A percentile compares a stretch with the other conserved stretches of the same genome.
These are phyloP conservation scores for Pachyramphus minor DNA, from an alignment of 2,113 vertebrate species.

Conservation along the genomic window DNA sequence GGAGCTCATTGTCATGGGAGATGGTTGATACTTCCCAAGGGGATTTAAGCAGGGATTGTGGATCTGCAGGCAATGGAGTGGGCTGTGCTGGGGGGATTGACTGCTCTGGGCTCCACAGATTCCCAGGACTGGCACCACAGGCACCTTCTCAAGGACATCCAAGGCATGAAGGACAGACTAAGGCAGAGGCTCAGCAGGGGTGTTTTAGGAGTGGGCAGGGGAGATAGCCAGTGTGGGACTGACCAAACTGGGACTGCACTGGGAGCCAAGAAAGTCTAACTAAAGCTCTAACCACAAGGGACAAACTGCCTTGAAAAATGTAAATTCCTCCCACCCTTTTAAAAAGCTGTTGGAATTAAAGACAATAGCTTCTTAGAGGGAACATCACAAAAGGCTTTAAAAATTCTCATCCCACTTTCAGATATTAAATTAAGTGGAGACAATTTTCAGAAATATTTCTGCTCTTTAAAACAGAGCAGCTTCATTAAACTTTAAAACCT, in stretches of 20 bases:
- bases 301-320: neutral
- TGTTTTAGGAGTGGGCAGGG: neutral
- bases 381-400: neutral
- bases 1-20: neutral
- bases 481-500: slow-evolving; percentile 16
- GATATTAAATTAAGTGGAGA: neutral
- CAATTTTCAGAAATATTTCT: neutral
- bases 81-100: neutral
- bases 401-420: neutral
- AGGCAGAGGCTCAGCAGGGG: neutral
- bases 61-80: neutral
- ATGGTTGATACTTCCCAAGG: neutral
- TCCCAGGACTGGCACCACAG: neutral
- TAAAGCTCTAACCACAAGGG: neutral
- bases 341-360: neutral
- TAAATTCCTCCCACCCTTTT: neutral
- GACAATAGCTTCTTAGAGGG: fast-evolving
- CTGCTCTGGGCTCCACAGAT: neutral
- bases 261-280: neutral
- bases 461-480: neutral
- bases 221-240: neutral
- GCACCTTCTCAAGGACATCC: neutral
- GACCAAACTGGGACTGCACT: neutral
- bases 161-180: neutral
- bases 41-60: neutral